Evolutionary conservation across 2,113 vertebrate species (phyloP), one percentile per base, ranked within the genome.

Genomic region (Brachyistius frenatus): DNA sequence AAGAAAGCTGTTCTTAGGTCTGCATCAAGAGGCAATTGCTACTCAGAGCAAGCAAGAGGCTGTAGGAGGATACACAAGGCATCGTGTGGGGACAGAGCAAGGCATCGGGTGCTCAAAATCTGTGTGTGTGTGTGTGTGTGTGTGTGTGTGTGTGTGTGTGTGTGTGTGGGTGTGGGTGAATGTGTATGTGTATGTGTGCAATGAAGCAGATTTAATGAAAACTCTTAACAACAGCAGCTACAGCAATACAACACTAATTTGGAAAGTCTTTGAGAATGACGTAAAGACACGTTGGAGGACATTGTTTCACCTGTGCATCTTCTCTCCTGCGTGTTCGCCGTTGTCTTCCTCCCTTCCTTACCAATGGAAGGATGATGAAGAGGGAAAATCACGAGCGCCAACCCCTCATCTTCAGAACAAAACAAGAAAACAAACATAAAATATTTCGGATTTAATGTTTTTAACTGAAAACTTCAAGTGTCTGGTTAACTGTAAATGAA

Each of bases 21-120:
- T 88, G 78, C 8, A 36, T 88, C 66, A 66, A 69, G 56, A 87
- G 81, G 86, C 86, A 87, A 86, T 84, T 88, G 73, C 73, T 76
- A 84, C 78, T 84, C 75, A 52, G 56, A 93, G 81, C 55, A 3
- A 83, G 47, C 86, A 76, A 71, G 61, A 90, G 66, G 71, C 73
- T 85, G 72, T 69, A 84, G 90, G 89, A 86, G 81, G 85, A 93
- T 92, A 92, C 76, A 84, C 92, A 92, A 84, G 93, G 94, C 91
- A 44, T 92, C 84, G 16, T 88, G 94, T 66, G 62, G 57, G 66
- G 70, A 86, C 67, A 67, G 39, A 84, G 80, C 72, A 79, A 77
- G 60, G 69, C 57, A 86, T 78, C 15, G 66, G 88, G 76, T 88
- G 82, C 89, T 89, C 82, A 66, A 83, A 85, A 80, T 82, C 65